A percentile compares a stretch with the other conserved stretches of the same genome.
Evolutionary conservation across 2,888 invertebrate species (phyloP).

Genomic region (Hirtodrosophila duncani): DNA sequence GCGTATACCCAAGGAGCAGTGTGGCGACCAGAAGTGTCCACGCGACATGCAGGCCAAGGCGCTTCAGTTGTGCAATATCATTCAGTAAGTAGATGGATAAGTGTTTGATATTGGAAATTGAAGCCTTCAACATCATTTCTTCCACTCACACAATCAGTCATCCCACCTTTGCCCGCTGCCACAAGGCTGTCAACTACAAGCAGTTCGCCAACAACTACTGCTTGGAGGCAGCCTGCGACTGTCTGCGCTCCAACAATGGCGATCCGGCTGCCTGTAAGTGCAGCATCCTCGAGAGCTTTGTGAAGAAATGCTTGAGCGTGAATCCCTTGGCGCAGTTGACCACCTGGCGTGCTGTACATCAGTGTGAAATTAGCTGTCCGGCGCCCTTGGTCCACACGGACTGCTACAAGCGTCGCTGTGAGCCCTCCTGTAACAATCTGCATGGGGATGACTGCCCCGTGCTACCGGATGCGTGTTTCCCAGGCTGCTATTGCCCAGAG

Average conservation of each 20-base stretch:
- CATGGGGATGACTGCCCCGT: conserved; percentile 82
- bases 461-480: conserved; percentile 84
- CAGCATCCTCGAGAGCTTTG: conserved; percentile 83
- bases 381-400: conserved; percentile 89
- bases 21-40: conserved; percentile 83
- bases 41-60: conserved; percentile 82
- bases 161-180: conserved; percentile 83
- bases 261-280: conserved; percentile 83
- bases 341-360: conserved; percentile 84
- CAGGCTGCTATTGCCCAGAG: conserved; percentile 91
- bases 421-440: conserved; percentile 85
- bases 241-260: conserved; percentile 81
- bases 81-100: conserved; percentile 80
- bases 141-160: too few species aligned
- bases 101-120: neutral
- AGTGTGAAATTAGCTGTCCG: conserved; percentile 87
- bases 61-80: conserved; percentile 83
- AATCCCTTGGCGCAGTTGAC: conserved; percentile 83
- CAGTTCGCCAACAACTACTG: conserved; percentile 84
- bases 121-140: too few species aligned
- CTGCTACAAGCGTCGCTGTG: conserved; percentile 88
- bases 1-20: conserved; percentile 77
- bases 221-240: conserved; percentile 87
- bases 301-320: conserved; percentile 85
- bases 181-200: conserved; percentile 82